phyloP scores from a whole-genome alignment of 2,113 vertebrate genomes.

The Bagarius yarrelli region DNA sequence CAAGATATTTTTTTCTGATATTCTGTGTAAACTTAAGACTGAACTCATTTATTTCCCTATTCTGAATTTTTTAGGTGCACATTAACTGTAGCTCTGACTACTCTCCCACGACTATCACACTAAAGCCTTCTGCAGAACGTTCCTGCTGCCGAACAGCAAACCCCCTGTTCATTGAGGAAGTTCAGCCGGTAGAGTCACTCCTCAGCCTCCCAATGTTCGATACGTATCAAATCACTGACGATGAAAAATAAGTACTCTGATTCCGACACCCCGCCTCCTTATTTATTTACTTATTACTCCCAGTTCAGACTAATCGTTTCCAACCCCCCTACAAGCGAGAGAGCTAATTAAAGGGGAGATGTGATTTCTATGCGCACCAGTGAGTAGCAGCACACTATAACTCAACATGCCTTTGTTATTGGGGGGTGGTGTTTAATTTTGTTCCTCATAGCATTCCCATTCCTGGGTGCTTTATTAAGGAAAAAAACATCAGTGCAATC shows the following conservation, averaged over 20 bases:
- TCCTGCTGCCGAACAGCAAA: background rate
- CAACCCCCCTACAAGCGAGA: background rate
- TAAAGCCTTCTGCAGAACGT: background rate
- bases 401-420: constrained; percentile 21
- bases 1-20: too few species aligned
- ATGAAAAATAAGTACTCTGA: constrained; percentile 19
- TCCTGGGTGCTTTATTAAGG: background rate
- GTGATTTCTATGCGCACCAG: background rate
- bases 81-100: background rate
- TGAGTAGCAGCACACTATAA: constrained; percentile 12
- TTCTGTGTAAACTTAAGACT: too few species aligned
- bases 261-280: background rate
- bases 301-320: background rate
- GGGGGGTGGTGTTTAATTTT: constrained; percentile 26
- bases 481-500: background rate
- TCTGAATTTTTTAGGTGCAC: background rate
- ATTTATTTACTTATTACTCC: constrained; percentile 6
- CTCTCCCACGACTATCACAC: background rate
- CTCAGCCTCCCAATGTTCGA: background rate
- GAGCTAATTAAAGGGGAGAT: constrained; percentile 28
- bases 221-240: constrained; percentile 4
- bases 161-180: background rate
- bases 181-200: background rate
- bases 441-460: background rate
- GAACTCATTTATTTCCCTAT: background rate